These are phyloP conservation scores for Crypturellus undulatus DNA, from an alignment of 2,113 vertebrate species.

Conservation along the genomic window DNA sequence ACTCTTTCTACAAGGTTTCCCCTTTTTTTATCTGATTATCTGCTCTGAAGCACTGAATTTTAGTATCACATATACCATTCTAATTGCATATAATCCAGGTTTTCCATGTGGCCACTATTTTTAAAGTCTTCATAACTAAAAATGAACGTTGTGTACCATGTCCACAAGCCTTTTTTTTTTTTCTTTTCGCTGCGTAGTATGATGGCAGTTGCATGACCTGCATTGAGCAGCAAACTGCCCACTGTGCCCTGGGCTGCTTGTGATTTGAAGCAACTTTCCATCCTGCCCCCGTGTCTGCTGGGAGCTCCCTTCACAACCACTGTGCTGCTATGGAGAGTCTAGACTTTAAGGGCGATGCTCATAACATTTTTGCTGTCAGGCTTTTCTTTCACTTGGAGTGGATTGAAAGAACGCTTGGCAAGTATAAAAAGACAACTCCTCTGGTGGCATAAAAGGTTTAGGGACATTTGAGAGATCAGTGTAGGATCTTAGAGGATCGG, in stretches of 20 bases:
- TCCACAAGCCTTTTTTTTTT: not conserved
- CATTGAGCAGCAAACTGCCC: not conserved
- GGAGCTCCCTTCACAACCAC: not conserved
- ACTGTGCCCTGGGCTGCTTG: not conserved
- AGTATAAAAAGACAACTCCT: not conserved
- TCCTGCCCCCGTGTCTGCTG: not conserved
- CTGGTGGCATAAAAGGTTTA: not conserved
- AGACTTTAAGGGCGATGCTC: not conserved
- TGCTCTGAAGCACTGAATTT: not conserved
- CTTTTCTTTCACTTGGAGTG: not conserved
- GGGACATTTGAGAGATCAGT: not conserved
- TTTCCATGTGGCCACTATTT: not conserved
- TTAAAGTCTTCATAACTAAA: not conserved
- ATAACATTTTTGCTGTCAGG: not conserved
- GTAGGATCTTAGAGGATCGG: not conserved
- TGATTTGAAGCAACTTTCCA: not conserved
- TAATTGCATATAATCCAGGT: fast-evolving
- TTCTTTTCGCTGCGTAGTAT: not conserved
- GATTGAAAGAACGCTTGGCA: not conserved
- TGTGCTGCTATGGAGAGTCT: not conserved
- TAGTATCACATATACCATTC: not conserved
- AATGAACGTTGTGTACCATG: not conserved
- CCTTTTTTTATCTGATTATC: not conserved
- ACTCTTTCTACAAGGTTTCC: not conserved
- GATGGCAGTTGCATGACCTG: not conserved